A percentile compares a stretch with the other conserved stretches of the same genome.
Evolutionary conservation across 1,140 invertebrate species (phyloP).

Genomic region (Phenacoccus solenopsis): DNA sequence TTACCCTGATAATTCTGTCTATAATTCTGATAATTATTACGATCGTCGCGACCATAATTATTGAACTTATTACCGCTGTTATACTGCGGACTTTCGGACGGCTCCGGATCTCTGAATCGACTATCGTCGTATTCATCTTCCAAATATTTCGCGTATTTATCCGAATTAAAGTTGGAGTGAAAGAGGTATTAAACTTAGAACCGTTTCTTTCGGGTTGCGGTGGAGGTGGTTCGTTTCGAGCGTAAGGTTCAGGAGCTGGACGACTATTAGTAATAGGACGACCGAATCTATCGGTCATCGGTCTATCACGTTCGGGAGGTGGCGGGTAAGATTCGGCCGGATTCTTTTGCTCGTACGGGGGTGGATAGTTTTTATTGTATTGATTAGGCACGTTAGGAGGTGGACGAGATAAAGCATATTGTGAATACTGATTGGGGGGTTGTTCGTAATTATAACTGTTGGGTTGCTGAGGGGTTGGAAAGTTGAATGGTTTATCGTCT

Average conservation of each 20-base stretch:
- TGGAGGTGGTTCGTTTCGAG: background rate
- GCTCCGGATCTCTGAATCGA: background rate
- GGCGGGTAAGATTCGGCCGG: background rate
- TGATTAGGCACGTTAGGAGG: background rate
- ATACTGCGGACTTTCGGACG: background rate
- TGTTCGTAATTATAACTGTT: background rate
- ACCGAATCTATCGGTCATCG: background rate
- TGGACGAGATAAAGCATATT: background rate
- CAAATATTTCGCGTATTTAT: background rate
- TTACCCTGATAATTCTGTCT: background rate
- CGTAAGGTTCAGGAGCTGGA: background rate
- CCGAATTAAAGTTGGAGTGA: background rate
- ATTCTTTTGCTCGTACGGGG: background rate
- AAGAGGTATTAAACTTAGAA: background rate
- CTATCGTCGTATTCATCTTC: constrained; percentile 11
- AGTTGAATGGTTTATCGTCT: constrained; percentile 30
- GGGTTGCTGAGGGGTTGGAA: constrained; percentile 22
- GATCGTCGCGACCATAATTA: background rate
- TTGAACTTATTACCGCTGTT: background rate
- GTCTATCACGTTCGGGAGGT: background rate
- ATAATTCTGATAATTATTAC: background rate
- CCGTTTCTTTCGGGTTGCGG: background rate
- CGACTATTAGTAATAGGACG: background rate
- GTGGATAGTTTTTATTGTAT: constrained; percentile 7
- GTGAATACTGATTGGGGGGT: background rate